phyloP scores from a whole-genome alignment of 2,888 invertebrate genomes.

The Resseliella maxima region DNA sequence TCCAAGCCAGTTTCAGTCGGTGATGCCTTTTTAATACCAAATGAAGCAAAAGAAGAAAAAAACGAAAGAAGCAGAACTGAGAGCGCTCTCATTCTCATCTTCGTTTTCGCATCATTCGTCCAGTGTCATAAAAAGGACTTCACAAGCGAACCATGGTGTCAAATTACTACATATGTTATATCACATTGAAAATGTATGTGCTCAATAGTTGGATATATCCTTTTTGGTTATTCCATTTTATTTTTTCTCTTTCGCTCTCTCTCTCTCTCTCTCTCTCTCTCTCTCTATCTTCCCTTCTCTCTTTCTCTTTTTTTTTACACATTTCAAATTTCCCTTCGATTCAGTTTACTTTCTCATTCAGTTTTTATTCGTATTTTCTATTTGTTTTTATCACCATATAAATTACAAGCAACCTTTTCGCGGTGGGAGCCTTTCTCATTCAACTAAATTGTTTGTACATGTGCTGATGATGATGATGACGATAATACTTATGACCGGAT shows the following conservation, averaged over 20 bases:
- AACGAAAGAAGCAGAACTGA: too few relatives aligned
- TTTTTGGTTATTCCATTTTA: background rate
- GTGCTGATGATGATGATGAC: background rate
- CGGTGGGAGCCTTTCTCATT: background rate
- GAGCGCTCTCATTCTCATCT: background rate
- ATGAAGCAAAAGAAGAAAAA: background rate
- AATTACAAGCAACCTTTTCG: slow-evolving; percentile 2
- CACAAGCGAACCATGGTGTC: background rate
- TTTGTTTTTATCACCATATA: slow-evolving; percentile 52
- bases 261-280: too few relatives aligned
- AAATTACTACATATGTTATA: slow-evolving; percentile 30
- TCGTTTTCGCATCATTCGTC: background rate
- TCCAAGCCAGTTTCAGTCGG: background rate
- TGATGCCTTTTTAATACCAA: background rate
- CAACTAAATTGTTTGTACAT: background rate
- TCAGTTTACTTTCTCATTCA: too few relatives aligned
- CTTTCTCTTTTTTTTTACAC: too few relatives aligned
- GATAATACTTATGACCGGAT: slow-evolving; percentile 13
- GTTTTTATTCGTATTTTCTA: background rate
- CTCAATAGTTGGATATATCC: background rate
- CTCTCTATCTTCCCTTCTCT: too few relatives aligned
- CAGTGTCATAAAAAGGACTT: slow-evolving; percentile 12
- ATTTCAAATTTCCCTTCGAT: too few relatives aligned
- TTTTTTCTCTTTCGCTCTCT: background rate
- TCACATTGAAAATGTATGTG: background rate